phyloP scores from a whole-genome alignment of 2,888 invertebrate genomes.

The Urechis unicinctus region DNA sequence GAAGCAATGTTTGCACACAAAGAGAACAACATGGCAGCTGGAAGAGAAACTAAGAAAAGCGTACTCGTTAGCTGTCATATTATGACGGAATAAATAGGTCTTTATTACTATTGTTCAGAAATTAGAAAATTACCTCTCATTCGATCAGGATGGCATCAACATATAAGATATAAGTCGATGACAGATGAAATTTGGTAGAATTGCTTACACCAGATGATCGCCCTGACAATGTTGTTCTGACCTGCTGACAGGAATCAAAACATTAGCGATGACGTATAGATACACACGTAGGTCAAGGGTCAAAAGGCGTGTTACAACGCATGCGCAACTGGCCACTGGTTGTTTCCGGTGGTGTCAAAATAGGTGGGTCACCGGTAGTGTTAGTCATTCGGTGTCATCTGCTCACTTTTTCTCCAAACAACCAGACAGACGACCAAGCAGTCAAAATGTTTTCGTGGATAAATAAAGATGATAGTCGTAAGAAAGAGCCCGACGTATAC shows the following conservation, averaged over 20 bases:
- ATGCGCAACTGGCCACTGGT: not conserved
- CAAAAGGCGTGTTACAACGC: not conserved
- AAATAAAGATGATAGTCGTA: constrained; percentile 13
- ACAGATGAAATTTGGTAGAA: too few relatives aligned
- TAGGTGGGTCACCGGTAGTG: not conserved
- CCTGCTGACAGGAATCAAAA: constrained; percentile 7
- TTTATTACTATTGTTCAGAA: too few relatives aligned
- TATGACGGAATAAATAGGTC: too few relatives aligned
- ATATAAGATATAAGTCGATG: too few relatives aligned
- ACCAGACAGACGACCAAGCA: not conserved
- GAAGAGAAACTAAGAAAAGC: too few relatives aligned
- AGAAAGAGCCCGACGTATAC: constrained; percentile 55
- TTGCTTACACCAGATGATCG: too few relatives aligned
- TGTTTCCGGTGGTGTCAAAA: not conserved
- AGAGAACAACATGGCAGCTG: too few relatives aligned
- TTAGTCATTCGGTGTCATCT: not conserved
- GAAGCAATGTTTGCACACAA: too few relatives aligned
- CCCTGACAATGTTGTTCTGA: too few relatives aligned
- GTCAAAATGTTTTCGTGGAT: constrained; percentile 21
- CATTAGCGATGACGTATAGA: constrained; percentile 10
- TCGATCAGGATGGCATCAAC: too few relatives aligned
- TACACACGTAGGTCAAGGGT: constrained; percentile 1
- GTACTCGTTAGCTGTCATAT: too few relatives aligned
- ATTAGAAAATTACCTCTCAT: too few relatives aligned
- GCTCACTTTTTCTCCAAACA: not conserved